Evolutionary conservation across 92 coral and sea anemone species (phyloP).

Genomic region (Blastomussa wellsi): DNA sequence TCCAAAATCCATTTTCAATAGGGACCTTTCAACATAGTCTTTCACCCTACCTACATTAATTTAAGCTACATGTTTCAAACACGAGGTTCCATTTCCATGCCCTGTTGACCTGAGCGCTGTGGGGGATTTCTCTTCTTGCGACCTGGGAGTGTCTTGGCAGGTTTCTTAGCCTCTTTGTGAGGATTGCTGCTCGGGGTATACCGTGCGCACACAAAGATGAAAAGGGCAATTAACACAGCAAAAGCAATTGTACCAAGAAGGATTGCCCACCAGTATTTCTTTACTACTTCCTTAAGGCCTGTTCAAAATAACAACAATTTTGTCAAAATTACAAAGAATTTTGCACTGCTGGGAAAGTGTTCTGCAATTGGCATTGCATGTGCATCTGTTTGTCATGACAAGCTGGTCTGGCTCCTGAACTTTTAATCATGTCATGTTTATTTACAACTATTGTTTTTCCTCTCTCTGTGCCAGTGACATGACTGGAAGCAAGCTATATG

Average conservation of each 20-base stretch:
- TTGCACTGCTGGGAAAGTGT: neutral
- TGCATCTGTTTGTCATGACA: too few species aligned
- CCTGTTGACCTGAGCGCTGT: conserved; percentile 11
- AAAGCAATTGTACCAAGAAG: conserved; percentile 77
- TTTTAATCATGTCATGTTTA: too few species aligned
- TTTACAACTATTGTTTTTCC: too few species aligned
- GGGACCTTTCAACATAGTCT: neutral
- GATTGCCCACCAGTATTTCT: conserved; percentile 97
- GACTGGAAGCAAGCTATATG: too few species aligned
- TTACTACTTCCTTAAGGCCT: conserved; percentile 87
- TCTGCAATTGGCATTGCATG: neutral
- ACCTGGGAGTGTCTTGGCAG: conserved; percentile 77
- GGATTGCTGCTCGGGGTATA: conserved; percentile 94
- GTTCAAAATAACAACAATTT: neutral
- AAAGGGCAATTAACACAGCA: conserved; percentile 62
- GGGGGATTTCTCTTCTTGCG: conserved; percentile 62
- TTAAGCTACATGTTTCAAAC: neutral
- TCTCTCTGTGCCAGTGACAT: too few species aligned
- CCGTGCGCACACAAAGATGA: conserved; percentile 63
- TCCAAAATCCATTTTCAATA: neutral
- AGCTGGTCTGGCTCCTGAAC: too few species aligned
- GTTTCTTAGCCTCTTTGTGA: conserved; percentile 59
- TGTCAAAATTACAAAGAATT: neutral
- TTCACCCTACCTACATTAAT: neutral
- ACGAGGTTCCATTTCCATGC: conserved; percentile 37